A percentile compares a stretch with the other conserved stretches of the same genome.
Conservation (phyloP, 1,140 invertebrate species). For the Sitophilus oryzae region DNA sequence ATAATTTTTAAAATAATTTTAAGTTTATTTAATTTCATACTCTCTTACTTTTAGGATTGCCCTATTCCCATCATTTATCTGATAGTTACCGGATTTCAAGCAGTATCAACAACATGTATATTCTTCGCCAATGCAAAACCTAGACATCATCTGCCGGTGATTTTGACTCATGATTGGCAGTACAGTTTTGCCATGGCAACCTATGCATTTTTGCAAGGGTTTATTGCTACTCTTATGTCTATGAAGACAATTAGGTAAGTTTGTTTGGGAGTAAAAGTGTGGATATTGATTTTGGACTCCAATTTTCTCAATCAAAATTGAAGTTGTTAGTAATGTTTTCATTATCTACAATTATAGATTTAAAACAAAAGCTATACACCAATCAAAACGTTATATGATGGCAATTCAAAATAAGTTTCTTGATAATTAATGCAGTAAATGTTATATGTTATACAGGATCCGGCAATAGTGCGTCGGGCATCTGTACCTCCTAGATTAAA, state of each 20-base stretch:
- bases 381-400: background rate
- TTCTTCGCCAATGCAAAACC: background rate
- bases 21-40: too few species aligned
- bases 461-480: too few species aligned
- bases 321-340: too few species aligned
- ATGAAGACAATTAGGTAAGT: background rate
- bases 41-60: background rate
- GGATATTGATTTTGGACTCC: background rate
- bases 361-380: background rate
- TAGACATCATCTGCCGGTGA: background rate
- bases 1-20: too few species aligned
- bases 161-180: background rate
- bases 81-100: background rate
- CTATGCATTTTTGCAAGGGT: background rate
- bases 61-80: background rate
- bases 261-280: background rate
- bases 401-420: background rate
- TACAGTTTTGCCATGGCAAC: background rate
- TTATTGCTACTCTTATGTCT: background rate
- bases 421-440: background rate
- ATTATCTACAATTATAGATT: background rate
- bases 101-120: background rate
- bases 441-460: too few species aligned
- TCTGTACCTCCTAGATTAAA: too few species aligned
- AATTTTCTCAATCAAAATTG: background rate